Base-by-base conservation (phyloP, 2,888 invertebrate species). In the Amphipyra berbera region DNA sequence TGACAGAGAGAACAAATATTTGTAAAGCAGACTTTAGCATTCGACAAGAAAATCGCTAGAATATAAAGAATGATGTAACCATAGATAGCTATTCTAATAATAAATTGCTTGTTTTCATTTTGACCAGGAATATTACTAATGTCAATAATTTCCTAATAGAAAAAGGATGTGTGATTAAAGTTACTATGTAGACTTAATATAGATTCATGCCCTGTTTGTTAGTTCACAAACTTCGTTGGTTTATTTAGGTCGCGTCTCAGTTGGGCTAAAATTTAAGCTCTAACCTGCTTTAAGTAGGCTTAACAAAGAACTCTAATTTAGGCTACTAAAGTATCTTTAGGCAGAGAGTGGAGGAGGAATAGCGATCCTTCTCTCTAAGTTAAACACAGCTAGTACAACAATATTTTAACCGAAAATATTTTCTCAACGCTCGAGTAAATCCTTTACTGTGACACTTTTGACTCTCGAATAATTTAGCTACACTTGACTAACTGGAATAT, bases 241-340 rank as follows among this genome's bases (percentile, higher is more conserved):
- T 72, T 76, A 75, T 73, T 63, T 60, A 73, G 76, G 72, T 47
- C 68, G 41, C 35, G 50, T 62, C 74, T 61, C 44, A 38, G 44
- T 35, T 40, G 52, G 53, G 44, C 62, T 69, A 61, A 64, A 76
- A 73, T 70, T 59, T 66, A 60, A 62, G 55, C 45, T 42, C 61
- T 60, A 61, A 62, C 64, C 71, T 58, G 56, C 35, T 68, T 47
- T 61, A 67, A 76, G 64, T 60, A 64, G 63, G 63, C 64, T 76
- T 68, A 63, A 45, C 55, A 14, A 61, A 44, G 41, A 60, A 37
- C 45, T 64, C 15, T 55, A 69, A 70, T 73, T 69, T 57, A 13
- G 42, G 52, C 52, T 68, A 40, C 45, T 61, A 21, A 53, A 62
- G 57, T 60, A 21, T 50, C 38, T n/a, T 45, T 3, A 30, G 45